Evolutionary conservation across 2,113 vertebrate genomes (phyloP).

Genomic region (Corydoras maculifer): DNA sequence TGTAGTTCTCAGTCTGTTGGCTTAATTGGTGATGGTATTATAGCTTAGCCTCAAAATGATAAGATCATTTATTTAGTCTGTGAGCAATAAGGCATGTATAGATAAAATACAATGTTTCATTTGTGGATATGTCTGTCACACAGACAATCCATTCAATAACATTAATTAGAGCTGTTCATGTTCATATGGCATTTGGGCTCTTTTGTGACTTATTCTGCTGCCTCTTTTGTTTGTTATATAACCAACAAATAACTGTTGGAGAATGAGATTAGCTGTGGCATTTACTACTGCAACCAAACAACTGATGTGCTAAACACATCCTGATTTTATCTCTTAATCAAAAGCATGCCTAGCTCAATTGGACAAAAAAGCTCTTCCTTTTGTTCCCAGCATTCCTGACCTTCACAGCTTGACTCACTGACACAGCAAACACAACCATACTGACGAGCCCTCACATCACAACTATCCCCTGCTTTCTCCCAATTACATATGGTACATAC

Average conservation of each 20-base stretch:
- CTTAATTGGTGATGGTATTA: neutral
- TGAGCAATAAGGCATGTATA: constrained; percentile 29
- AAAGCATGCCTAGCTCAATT: constrained; percentile 13
- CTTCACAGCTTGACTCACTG: constrained; percentile 20
- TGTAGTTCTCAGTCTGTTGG: neutral
- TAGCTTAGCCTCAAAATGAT: constrained; percentile 15
- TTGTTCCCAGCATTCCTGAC: constrained; percentile 45
- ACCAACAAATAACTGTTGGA: constrained; percentile 11
- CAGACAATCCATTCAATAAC: neutral
- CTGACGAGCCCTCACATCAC: constrained; percentile 11
- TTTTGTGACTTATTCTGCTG: no score
- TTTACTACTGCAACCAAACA: constrained; percentile 25
- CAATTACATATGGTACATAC: constrained; percentile 14
- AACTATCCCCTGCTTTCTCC: constrained; percentile 24
- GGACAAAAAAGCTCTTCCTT: constrained; percentile 41
- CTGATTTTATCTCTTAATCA: constrained; percentile 26
- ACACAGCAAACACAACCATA: constrained; percentile 4
- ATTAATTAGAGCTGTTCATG: neutral
- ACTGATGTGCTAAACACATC: constrained; percentile 22
- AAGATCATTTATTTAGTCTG: constrained; percentile 34
- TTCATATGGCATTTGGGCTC: neutral
- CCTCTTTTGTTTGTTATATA: neutral
- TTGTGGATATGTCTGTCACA: neutral
- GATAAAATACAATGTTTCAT: neutral
- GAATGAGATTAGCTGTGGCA: constrained; percentile 8